Percentiles rank a stretch among this genome's conserved stretches.
These are phyloP conservation scores for Apodemia duryi DNA, from an alignment of 2,888 invertebrate genomes.

Conservation along the genomic window DNA sequence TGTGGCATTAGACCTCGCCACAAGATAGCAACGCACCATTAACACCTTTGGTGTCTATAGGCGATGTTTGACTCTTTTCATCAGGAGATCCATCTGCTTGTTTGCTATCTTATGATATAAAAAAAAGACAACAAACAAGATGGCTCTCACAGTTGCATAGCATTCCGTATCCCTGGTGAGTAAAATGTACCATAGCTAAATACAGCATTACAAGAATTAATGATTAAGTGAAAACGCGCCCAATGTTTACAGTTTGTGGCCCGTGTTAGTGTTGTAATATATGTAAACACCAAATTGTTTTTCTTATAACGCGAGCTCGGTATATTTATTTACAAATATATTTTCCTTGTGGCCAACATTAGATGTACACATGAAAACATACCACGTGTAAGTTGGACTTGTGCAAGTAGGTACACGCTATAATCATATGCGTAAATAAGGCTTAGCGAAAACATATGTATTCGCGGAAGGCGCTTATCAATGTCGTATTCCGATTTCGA, in stretches of 20 bases:
- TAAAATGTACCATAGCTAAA: background rate
- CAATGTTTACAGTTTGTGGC: background rate
- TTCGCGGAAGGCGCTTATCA: too few relatives aligned
- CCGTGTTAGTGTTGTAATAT: slow-evolving; percentile 7
- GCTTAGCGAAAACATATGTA: too few relatives aligned
- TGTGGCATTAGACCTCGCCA: too few relatives aligned
- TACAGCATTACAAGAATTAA: background rate
- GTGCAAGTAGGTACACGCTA: background rate
- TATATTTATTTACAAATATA: slow-evolving; percentile 12
- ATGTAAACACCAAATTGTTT: slow-evolving; percentile 10
- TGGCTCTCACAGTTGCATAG: background rate
- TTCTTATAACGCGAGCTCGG: background rate
- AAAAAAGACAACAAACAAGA: too few relatives aligned
- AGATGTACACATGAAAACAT: background rate
- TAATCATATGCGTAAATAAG: too few relatives aligned
- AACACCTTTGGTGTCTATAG: too few relatives aligned
- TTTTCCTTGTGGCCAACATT: background rate
- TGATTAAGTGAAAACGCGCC: background rate
- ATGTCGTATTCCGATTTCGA: too few relatives aligned
- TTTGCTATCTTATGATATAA: too few relatives aligned
- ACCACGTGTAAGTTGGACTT: background rate
- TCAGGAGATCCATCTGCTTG: too few relatives aligned
- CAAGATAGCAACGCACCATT: too few relatives aligned
- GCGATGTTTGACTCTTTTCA: too few relatives aligned
- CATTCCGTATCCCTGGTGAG: background rate